Base-by-base conservation (phyloP, 2,113 vertebrate species). In the Melozone crissalis region DNA sequence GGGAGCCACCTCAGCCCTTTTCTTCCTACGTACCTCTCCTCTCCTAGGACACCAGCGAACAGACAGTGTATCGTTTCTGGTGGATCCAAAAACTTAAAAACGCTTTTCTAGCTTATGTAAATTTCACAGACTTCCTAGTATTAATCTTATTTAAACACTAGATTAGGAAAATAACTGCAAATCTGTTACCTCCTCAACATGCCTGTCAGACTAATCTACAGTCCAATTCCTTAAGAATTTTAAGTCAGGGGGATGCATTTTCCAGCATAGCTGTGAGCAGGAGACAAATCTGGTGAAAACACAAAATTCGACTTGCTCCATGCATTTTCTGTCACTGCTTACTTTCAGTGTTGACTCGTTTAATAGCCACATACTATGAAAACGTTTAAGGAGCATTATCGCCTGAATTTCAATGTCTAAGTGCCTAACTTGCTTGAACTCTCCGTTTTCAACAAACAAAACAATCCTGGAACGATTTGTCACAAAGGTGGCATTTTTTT, bases 381-480 rank as follows among this genome's bases (percentile, higher is more conserved):
- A 68, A 51, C 0, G 16, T 10, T 33, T 28, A 30, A 39, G 62
- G 11, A 52, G 9, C 13, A 46, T 0, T 27, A 8, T 30, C 2
- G 1, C 7, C 27, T 27, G 2, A 55, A 59, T 51, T 30, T 66
- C 7, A 37, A 62, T 1, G 12, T 2, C 7, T 18, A 35, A 78
- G 10, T 43, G 11, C 20, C 9, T 43, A 46, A 13, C 4, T 39
- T 27, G 2, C 35, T 28, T 33, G 11, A 47, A n/a, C 67, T 24
- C 7, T 7, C 0, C 26, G 10, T 51, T 69, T 69, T 73, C 49
- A 84, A 43, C 7, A 37, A 89, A 63, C 16, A 15, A 27, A 74
- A 51, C 2, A 8, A 74, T 30, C 7, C 51, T 41, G 44, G 39
- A 41, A 52, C 0, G 0, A 44, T 0, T 0, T 17, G n/a, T 12